Percentiles rank a stretch among this genome's conserved stretches.
Evolutionary conservation across 2,113 vertebrate genomes (phyloP).

Genomic region (Hippocampus barbouri): DNA sequence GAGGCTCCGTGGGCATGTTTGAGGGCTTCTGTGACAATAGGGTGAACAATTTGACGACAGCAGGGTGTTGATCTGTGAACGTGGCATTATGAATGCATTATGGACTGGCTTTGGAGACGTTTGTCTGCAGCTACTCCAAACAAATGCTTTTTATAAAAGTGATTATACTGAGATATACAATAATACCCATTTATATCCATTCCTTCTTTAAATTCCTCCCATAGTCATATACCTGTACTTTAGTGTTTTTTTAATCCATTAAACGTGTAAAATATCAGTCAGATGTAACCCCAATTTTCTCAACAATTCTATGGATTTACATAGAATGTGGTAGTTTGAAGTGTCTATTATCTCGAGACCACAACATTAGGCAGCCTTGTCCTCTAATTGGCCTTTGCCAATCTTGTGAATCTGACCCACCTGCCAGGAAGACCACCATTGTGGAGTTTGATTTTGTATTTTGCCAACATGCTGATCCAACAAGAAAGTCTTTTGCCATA

Average conservation of each 20-base stretch:
- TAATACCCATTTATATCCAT: neutral
- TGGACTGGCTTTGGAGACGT: constrained; percentile 41
- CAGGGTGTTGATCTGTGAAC: constrained; percentile 60
- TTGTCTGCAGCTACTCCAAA: neutral
- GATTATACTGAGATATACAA: neutral
- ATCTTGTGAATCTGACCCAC: no score
- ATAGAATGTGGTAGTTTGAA: no score
- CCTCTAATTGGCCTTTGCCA: no score
- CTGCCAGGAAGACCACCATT: no score
- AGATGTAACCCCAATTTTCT: neutral
- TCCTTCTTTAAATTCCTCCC: neutral
- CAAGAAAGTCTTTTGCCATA: no score
- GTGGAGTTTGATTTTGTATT: no score
- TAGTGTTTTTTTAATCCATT: neutral
- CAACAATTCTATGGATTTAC: no score
- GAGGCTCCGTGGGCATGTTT: constrained; percentile 48
- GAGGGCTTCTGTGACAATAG: constrained; percentile 66
- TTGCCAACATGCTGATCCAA: no score
- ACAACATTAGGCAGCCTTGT: no score
- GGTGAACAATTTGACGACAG: constrained; percentile 59
- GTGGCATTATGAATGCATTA: constrained; percentile 60
- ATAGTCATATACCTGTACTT: no score
- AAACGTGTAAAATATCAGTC: neutral
- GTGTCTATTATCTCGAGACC: no score
- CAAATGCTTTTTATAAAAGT: neutral